Conservation (phyloP, 2,113 vertebrate species). For the Hemibagrus wyckioides region DNA sequence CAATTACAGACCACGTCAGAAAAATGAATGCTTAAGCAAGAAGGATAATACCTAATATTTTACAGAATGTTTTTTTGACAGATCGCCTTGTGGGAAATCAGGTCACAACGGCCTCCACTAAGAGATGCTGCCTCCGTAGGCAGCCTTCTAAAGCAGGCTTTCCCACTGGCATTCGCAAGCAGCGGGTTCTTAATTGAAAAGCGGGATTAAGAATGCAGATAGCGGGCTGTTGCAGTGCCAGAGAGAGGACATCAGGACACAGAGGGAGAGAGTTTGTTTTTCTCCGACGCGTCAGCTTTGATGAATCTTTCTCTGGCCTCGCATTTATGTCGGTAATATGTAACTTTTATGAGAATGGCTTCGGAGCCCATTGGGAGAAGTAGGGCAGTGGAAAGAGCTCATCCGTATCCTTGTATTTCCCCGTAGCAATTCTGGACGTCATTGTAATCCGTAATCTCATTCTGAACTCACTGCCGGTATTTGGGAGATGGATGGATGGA, state of each 20-base stretch:
- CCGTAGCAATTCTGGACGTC: neutral
- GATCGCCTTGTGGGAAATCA: constrained; percentile 65
- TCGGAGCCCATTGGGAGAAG: constrained; percentile 24
- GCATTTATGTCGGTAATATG: constrained; percentile 41
- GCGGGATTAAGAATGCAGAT: constrained; percentile 52
- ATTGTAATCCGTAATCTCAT: constrained; percentile 6
- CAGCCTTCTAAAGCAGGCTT: constrained; percentile 58
- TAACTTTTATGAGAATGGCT: constrained; percentile 32
- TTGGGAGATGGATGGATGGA: neutral
- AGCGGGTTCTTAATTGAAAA: constrained; percentile 54
- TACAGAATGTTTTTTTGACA: constrained; percentile 56
- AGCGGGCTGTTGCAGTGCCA: constrained; percentile 11
- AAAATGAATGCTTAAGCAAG: constrained; percentile 19
- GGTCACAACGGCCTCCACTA: constrained; percentile 45
- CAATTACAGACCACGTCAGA: neutral
- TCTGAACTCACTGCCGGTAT: neutral
- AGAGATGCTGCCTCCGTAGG: constrained; percentile 11
- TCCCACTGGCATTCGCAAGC: constrained; percentile 55
- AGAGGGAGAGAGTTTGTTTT: constrained; percentile 22
- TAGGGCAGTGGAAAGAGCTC: constrained; percentile 33
- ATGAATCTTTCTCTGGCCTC: constrained; percentile 47
- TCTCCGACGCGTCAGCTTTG: constrained; percentile 24
- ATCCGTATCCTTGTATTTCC: constrained; percentile 33
- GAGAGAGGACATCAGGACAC: constrained; percentile 21
- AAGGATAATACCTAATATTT: constrained; percentile 32